A percentile compares a stretch with the other conserved stretches of the same genome.
Conservation (phyloP, 2,797 vertebrate genomes). For the Cossypha caffra region DNA sequence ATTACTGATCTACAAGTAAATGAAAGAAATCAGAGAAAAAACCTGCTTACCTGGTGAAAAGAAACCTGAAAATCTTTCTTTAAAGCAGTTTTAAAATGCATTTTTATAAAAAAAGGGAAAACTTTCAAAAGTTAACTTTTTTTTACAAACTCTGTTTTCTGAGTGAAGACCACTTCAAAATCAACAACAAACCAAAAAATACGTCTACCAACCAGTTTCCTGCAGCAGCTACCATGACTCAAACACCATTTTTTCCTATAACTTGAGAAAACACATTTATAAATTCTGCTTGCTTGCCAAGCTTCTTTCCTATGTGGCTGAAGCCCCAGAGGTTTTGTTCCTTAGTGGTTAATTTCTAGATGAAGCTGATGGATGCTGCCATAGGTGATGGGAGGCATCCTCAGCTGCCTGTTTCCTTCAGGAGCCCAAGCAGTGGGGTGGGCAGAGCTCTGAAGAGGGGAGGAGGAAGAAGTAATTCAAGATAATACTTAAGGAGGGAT, state of each 20-base stretch:
- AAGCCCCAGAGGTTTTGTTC: background rate
- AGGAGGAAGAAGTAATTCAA: background rate
- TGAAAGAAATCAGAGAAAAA: background rate
- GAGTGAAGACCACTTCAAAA: background rate
- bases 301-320: background rate
- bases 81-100: background rate
- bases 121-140: background rate
- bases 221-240: background rate
- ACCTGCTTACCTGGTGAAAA: background rate
- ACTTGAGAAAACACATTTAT: background rate
- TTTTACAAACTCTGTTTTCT: background rate
- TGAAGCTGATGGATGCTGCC: background rate
- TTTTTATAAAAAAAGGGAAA: background rate
- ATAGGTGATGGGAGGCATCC: background rate
- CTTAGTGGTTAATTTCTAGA: background rate
- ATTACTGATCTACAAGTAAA: background rate
- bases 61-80: background rate
- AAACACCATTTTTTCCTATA: background rate
- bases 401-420: background rate
- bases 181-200: background rate
- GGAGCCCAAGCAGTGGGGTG: background rate
- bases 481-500: background rate
- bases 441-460: background rate
- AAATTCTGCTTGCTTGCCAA: background rate
- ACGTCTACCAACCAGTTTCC: fast-evolving